phyloP scores from a whole-genome alignment of 2,888 invertebrate species.

The Pecten maximus region DNA sequence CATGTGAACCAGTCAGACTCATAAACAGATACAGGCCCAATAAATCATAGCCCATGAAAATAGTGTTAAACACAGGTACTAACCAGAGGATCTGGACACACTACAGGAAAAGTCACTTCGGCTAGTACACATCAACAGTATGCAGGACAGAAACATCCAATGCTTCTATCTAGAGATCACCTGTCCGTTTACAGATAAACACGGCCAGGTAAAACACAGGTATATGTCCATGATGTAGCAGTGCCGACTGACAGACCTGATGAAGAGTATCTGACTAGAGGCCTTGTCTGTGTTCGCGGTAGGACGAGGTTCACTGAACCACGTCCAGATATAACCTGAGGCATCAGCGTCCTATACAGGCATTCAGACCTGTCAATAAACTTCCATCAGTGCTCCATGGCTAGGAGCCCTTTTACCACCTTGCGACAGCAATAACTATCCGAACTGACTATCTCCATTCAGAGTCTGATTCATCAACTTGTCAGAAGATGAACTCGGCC shows the following conservation, averaged over 20 bases:
- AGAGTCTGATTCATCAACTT: neutral
- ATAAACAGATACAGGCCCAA: neutral
- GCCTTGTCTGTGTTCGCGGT: neutral
- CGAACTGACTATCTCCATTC: neutral
- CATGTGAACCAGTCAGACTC: constrained; percentile 15
- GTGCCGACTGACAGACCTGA: neutral
- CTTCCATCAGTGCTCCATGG: neutral
- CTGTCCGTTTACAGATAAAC: neutral
- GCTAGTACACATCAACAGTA: neutral
- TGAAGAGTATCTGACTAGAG: neutral
- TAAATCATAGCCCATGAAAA: neutral
- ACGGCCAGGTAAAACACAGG: neutral
- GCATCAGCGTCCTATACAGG: constrained; percentile 27
- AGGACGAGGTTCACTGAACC: neutral
- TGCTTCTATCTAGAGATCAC: neutral
- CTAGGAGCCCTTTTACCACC: neutral
- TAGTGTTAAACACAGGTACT: neutral
- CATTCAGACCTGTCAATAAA: neutral
- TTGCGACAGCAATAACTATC: constrained; percentile 18
- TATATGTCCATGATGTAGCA: neutral
- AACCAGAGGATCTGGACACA: neutral
- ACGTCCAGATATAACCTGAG: neutral
- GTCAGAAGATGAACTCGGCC: neutral
- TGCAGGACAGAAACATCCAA: neutral
- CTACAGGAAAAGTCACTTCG: constrained; percentile 10